Percentiles rank a stretch among this genome's conserved stretches.
These are phyloP conservation scores for Heterochromis multidens DNA, from an alignment of 2,113 vertebrate genomes.

Conservation along the genomic window DNA sequence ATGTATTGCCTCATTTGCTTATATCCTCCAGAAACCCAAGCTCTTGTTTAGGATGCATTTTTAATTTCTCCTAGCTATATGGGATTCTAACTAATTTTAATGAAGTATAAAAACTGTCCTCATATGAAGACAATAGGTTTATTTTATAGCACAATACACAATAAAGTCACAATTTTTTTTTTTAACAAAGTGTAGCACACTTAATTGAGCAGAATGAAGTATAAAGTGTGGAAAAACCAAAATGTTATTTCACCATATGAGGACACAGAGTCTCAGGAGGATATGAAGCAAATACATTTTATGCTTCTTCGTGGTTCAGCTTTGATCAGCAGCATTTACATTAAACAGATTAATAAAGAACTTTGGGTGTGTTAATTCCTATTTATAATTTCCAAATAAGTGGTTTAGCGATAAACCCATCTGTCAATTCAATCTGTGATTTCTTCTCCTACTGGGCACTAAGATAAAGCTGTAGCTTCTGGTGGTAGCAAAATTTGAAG, in stretches of 20 bases:
- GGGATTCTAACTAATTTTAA: not conserved
- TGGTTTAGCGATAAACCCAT: not conserved
- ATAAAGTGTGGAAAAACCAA: not conserved
- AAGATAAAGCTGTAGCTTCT: not conserved
- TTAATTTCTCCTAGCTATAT: not conserved
- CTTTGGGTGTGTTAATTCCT: not conserved
- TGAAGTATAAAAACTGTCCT: too few species aligned
- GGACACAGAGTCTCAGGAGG: not conserved
- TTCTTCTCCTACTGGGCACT: not conserved
- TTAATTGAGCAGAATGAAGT: not conserved
- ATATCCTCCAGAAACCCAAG: not conserved
- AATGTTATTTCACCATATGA: not conserved
- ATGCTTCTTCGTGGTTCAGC: not conserved
- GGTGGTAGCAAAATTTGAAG: not conserved
- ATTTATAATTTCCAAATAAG: not conserved
- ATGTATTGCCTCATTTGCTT: not conserved
- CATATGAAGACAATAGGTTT: not conserved
- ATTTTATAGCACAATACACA: not conserved
- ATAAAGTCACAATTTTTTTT: not conserved
- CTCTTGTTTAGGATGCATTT: not conserved
- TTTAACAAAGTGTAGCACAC: not conserved
- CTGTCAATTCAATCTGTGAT: not conserved
- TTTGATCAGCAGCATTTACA: not conserved
- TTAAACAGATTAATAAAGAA: not conserved
- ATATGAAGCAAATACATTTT: not conserved